Conservation (phyloP, 2,113 vertebrate species). For the Marmota monax region DNA sequence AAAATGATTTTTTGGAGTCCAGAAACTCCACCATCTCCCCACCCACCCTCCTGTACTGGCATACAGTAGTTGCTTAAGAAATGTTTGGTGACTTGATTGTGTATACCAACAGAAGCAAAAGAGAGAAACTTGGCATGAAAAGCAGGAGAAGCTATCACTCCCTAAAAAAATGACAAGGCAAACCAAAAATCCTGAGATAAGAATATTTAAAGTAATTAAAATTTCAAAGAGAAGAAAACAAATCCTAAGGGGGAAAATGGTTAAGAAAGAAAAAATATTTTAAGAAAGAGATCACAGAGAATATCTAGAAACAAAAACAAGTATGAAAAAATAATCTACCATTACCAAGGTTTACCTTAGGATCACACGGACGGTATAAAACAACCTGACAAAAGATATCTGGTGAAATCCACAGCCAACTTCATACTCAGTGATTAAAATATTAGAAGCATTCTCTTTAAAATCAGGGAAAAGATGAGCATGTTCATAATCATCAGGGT, state of each 20-base stretch:
- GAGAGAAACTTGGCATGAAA: not conserved
- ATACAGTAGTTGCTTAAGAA: not conserved
- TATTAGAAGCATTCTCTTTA: not conserved
- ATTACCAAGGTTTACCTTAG: not conserved
- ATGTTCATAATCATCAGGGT: not conserved
- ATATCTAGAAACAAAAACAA: slow-evolving; percentile 39
- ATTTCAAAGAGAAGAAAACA: slow-evolving; percentile 51
- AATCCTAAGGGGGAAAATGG: not conserved
- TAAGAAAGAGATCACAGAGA: slow-evolving; percentile 47
- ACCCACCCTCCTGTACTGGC: not conserved
- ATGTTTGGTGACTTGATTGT: not conserved
- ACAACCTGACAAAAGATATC: not conserved
- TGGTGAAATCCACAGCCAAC: not conserved
- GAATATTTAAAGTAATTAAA: slow-evolving; percentile 30
- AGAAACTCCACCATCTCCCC: not conserved
- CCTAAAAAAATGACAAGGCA: not conserved
- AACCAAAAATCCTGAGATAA: not conserved
- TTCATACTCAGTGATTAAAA: not conserved
- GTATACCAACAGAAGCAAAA: not conserved
- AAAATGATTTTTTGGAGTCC: not conserved
- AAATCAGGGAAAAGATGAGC: not conserved
- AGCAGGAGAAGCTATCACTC: not conserved
- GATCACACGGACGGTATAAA: not conserved
- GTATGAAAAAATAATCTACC: not conserved
- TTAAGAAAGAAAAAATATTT: not conserved